These are phyloP conservation scores for Hartigia nigra DNA, from an alignment of 2,888 invertebrate genomes.

Conservation along the genomic window DNA sequence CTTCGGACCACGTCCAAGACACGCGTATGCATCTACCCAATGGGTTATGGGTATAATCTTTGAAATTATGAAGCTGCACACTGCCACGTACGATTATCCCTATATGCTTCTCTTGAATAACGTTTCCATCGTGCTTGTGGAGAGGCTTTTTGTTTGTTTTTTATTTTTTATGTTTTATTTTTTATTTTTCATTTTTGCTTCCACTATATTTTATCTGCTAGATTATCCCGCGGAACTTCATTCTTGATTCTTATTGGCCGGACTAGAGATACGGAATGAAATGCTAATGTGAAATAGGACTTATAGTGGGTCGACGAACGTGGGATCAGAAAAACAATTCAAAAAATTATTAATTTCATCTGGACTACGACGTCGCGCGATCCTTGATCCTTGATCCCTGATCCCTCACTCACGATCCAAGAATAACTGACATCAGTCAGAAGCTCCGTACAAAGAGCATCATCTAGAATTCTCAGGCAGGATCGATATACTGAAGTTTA, in stretches of 20 bases:
- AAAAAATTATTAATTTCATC: neutral
- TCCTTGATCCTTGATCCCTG: neutral
- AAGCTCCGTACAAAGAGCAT: neutral
- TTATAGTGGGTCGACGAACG: neutral
- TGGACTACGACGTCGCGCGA: neutral
- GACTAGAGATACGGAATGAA: neutral
- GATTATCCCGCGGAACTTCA: neutral
- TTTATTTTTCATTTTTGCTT: neutral
- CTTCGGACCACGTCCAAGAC: neutral
- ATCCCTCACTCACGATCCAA: neutral
- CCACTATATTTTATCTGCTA: neutral
- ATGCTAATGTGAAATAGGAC: neutral
- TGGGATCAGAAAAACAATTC: neutral
- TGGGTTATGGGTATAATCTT: neutral
- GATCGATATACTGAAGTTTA: neutral
- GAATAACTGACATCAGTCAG: neutral
- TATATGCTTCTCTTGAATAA: conserved; percentile 1
- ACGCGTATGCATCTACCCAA: neutral
- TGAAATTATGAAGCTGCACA: conserved; percentile 6
- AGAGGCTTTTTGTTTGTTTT: neutral
- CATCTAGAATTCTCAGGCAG: neutral
- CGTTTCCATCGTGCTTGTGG: neutral
- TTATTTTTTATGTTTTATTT: neutral
- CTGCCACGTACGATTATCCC: neutral
- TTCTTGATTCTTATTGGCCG: neutral